phyloP scores from a whole-genome alignment of 2,797 vertebrate species.

The Hafferia zeledoni region DNA sequence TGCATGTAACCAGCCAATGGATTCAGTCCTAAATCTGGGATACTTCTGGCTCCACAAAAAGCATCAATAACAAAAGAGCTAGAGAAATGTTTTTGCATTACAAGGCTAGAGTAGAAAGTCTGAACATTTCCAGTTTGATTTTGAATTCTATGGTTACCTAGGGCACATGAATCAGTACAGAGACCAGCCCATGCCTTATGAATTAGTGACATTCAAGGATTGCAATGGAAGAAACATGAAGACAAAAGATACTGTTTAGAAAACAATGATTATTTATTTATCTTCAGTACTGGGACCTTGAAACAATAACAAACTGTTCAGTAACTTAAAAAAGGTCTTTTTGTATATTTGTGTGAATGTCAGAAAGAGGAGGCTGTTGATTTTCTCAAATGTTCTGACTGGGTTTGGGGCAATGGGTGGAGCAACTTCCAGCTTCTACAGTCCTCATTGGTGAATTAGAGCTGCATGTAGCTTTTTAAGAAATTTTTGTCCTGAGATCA shows the following conservation, averaged over 20 bases:
- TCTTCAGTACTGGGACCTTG: conserved; percentile 28
- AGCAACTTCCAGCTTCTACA: not conserved
- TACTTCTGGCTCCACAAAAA: not conserved
- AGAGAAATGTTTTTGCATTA: not conserved
- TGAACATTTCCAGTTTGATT: not conserved
- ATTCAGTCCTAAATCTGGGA: not conserved
- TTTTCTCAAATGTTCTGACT: conserved; percentile 45
- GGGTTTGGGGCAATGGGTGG: conserved; percentile 37
- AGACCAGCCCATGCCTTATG: not conserved
- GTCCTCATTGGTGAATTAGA: conserved; percentile 66
- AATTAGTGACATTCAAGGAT: not conserved
- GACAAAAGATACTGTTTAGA: not conserved
- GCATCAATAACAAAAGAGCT: not conserved
- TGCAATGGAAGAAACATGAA: not conserved
- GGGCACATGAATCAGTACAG: not conserved
- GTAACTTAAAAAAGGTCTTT: conserved; percentile 19
- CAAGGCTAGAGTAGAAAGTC: not conserved
- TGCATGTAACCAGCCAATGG: not conserved
- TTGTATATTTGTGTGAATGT: not conserved
- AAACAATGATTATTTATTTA: conserved; percentile 45
- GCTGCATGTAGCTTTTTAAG: conserved; percentile 50
- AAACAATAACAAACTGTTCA: conserved; percentile 39
- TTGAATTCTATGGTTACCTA: not conserved
- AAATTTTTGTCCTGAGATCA: conserved; percentile 60
- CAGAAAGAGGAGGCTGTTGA: not conserved